Evolutionary conservation across 2,797 vertebrate genomes (phyloP).

Genomic region (Sciurus vulgaris): DNA sequence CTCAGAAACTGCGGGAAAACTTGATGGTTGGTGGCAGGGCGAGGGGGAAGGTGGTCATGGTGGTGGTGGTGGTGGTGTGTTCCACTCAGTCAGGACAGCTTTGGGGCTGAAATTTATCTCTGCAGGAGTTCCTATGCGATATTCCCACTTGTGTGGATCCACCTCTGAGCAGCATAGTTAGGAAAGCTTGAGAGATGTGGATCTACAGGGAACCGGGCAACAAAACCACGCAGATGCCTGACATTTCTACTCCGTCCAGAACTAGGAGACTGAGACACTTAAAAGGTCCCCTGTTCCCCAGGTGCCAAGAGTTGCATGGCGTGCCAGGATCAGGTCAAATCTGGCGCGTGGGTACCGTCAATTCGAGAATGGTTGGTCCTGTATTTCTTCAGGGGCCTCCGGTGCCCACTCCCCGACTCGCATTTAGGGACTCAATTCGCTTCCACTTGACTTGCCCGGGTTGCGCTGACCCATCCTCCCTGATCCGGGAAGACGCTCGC

Average conservation of each 20-base stretch:
- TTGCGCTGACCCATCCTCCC: neutral
- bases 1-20: neutral
- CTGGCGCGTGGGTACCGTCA: neutral
- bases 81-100: neutral
- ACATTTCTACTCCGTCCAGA: neutral
- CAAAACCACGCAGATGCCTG: neutral
- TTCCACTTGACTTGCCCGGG: neutral
- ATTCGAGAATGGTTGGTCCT: neutral
- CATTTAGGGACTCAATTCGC: neutral
- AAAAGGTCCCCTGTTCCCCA: neutral
- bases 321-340: constrained; percentile 8
- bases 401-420: neutral
- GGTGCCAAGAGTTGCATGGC: neutral
- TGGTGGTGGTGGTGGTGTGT: neutral
- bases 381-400: neutral
- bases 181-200: neutral
- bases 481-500: neutral
- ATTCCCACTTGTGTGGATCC: neutral
- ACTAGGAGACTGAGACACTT: neutral
- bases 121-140: constrained; percentile 26
- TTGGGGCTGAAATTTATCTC: constrained; percentile 62
- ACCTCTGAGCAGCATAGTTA: neutral
- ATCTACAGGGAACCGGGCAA: neutral
- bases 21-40: neutral
- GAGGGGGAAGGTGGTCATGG: neutral